Evolutionary conservation across 2,113 vertebrate genomes (phyloP).

Genomic region (Antechinus stuartii): DNA sequence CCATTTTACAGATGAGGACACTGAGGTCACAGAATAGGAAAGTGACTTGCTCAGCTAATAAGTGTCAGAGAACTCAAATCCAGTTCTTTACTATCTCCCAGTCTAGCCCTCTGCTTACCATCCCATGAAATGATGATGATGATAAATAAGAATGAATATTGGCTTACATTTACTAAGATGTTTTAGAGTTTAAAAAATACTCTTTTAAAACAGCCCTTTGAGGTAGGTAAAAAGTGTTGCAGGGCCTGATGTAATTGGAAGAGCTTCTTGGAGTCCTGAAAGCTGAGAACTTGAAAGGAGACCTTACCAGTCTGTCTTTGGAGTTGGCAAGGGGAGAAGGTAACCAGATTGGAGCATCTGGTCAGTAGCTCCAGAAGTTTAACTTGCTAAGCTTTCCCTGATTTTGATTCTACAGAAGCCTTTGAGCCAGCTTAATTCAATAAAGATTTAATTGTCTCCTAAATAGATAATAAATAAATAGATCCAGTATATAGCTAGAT

Average conservation of each 20-base stretch:
- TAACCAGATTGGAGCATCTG: not conserved
- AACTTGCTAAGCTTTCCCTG: not conserved
- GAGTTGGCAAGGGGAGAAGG: not conserved
- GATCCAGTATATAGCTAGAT: no score
- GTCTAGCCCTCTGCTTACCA: not conserved
- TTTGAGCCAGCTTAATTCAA: not conserved
- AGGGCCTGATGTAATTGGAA: not conserved
- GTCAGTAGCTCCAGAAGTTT: not conserved
- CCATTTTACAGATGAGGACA: not conserved
- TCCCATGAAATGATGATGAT: not conserved
- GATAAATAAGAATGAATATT: not conserved
- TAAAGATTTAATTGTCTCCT: not conserved
- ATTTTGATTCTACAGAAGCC: not conserved
- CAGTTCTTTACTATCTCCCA: not conserved
- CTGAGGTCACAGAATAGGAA: not conserved
- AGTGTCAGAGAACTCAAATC: not conserved
- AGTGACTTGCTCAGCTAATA: not conserved
- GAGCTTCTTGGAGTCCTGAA: not conserved
- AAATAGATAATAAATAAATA: not conserved
- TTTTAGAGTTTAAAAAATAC: not conserved
- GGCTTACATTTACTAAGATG: not conserved
- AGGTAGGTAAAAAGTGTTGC: not conserved
- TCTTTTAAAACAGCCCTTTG: not conserved
- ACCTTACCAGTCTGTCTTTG: not conserved
- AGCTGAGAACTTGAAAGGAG: not conserved